phyloP scores from a whole-genome alignment of 2,888 invertebrate genomes.

The Dasypogon diadema region DNA sequence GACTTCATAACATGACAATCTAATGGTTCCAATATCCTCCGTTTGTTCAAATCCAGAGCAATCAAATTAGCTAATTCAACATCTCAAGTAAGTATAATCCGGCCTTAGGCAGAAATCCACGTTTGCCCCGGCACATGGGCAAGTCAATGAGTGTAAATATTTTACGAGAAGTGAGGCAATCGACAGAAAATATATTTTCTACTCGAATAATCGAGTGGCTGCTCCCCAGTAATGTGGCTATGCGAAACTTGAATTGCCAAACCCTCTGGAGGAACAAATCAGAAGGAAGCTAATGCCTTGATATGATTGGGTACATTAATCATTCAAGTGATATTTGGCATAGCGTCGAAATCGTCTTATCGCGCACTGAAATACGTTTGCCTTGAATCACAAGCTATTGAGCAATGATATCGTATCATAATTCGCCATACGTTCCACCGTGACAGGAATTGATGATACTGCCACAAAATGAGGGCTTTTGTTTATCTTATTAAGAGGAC shows the following conservation, averaged over 20 bases:
- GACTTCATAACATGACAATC: not conserved
- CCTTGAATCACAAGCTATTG: constrained; percentile 10
- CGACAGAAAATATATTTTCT: not conserved
- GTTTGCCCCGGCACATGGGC: not conserved
- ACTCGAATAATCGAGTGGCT: not conserved
- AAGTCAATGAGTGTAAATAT: not conserved
- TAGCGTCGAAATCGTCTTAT: not conserved
- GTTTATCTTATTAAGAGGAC: not conserved
- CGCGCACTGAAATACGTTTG: constrained; percentile 11
- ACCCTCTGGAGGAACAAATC: not conserved
- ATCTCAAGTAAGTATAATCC: not conserved
- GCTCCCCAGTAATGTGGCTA: not conserved
- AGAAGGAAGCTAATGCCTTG: not conserved
- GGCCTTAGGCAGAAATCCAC: not conserved
- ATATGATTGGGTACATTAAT: not conserved
- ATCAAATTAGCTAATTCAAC: not conserved
- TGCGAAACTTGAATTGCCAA: not conserved
- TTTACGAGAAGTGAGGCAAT: not conserved
- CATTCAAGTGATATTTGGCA: not conserved
- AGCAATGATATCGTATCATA: constrained; percentile 10
- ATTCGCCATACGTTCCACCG: constrained; percentile 4
- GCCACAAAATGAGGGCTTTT: not conserved
- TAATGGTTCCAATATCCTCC: not conserved
- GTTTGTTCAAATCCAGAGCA: not conserved
- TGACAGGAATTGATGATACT: constrained; percentile 13